Base-by-base conservation (phyloP, 2,888 invertebrate genomes). In the Callosobruchus maculatus region DNA sequence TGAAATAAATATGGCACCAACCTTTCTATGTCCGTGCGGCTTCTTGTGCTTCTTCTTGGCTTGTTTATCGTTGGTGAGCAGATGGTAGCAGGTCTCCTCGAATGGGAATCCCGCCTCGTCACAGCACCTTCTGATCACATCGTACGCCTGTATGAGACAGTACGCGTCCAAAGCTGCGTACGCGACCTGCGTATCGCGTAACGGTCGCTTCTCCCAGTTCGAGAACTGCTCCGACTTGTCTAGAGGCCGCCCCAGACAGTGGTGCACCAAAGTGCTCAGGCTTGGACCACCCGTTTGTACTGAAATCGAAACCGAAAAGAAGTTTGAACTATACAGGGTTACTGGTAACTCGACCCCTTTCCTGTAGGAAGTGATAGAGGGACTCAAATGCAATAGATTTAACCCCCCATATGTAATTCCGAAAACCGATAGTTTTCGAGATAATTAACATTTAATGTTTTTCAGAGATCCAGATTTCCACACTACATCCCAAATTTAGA, bases 221-320 rank as follows among this genome's bases (percentile, higher is more conserved):
- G 96, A 96, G 87, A 95, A 95, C 83, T 96, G 96, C 87, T 97
- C 95, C n/a, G 92, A 91, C 86, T 97, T 97, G 86, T 95, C 92
- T 68, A 97, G 87, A 70, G 93, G 92, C 73, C 90, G 88, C 5
- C 95, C 95, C 83, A 95, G 90, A 84, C 95, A 94, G 68, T 92
- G 88, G 82, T 93, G 91, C 0, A 95, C 93, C 74, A 96, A 87
- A 77, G 92, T 92, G 82, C 92, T 92, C 22, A 97, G 89, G 77
- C 94, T 93, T 76, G 91, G 91, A 2, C 92, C 92, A 21, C 87
- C 87, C 80, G 85, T 88, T 77, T 88, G 88, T 70, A 80, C 84
- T 84, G 71, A 74, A 83, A 82, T n/a, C n/a, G n/a, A n/a, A n/a
- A n/a, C n/a, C n/a, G n/a, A n/a, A n/a, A n/a, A n/a, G n/a, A n/a